These are phyloP conservation scores for Hyperoplus lanceolatus DNA, from an alignment of 2,797 vertebrate genomes.

Conservation along the genomic window DNA sequence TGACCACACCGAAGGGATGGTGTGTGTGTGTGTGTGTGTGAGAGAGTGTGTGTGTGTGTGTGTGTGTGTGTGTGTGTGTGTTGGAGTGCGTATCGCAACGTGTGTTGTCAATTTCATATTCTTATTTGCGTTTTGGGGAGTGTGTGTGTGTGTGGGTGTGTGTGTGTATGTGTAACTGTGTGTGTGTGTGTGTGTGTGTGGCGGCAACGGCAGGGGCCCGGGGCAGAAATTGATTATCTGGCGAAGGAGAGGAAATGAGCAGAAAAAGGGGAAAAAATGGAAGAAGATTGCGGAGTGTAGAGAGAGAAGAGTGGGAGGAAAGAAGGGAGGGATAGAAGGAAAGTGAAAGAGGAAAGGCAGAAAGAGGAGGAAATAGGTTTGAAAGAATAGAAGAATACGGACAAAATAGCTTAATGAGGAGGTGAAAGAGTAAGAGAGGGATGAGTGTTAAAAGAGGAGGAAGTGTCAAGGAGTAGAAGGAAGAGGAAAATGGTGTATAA, in stretches of 20 bases:
- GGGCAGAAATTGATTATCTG: conserved; percentile 84
- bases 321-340: conserved; percentile 28
- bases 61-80: conserved; percentile 41
- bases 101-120: conserved; percentile 36
- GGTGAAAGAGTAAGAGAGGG: not conserved
- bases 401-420: not conserved
- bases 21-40: conserved; percentile 40
- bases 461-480: not conserved
- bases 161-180: conserved; percentile 20
- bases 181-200: conserved; percentile 23
- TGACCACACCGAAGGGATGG: conserved; percentile 72
- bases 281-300: conserved; percentile 63
- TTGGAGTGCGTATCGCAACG: conserved; percentile 16
- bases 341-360: not conserved
- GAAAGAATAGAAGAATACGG: not conserved
- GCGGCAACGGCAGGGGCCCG: conserved; percentile 62
- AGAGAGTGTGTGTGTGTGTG: conserved; percentile 13
- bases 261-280: conserved; percentile 80
- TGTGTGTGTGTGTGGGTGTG: conserved; percentile 27
- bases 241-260: conserved; percentile 82
- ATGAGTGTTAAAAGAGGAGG: not conserved
- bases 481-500: not conserved
- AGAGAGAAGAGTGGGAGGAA: conserved; percentile 43
- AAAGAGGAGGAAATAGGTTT: not conserved
- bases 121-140: conserved; percentile 54